Percentiles rank a stretch among this genome's conserved stretches.
Evolutionary conservation across 2,113 vertebrate species (phyloP).

Genomic region (Rostratula benghalensis): DNA sequence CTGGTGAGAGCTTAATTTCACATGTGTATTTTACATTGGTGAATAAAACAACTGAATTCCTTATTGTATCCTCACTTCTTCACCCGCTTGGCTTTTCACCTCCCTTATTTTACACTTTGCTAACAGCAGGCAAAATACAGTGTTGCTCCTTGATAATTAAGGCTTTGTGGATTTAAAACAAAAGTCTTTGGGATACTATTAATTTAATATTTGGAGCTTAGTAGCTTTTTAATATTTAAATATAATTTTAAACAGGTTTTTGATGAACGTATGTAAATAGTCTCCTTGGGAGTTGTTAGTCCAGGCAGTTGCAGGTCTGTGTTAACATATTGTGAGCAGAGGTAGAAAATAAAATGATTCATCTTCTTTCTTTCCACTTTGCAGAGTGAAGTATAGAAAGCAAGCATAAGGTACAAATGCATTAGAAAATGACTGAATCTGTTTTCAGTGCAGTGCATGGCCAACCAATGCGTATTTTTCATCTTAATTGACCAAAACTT

Average conservation of each 20-base stretch:
- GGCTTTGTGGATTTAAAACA: not conserved
- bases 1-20: slow-evolving; percentile 22
- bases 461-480: not conserved
- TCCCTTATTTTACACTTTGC: not conserved
- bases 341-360: not conserved
- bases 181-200: not conserved
- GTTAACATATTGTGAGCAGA: not conserved
- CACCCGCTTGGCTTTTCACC: not conserved
- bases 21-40: not conserved
- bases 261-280: not conserved
- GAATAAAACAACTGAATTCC: not conserved
- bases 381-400: not conserved
- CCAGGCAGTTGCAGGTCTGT: not conserved
- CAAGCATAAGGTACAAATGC: not conserved
- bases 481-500: not conserved
- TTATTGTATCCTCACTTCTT: not conserved
- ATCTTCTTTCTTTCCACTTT: not conserved
- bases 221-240: slow-evolving; percentile 18
- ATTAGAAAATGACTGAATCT: not conserved
- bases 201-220: slow-evolving; percentile 10
- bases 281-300: not conserved
- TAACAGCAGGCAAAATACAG: not conserved
- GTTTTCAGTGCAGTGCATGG: not conserved
- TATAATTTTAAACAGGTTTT: not conserved
- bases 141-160: not conserved